Base-by-base conservation (phyloP, 1,140 invertebrate species). In the Eriocheir sinensis region DNA sequence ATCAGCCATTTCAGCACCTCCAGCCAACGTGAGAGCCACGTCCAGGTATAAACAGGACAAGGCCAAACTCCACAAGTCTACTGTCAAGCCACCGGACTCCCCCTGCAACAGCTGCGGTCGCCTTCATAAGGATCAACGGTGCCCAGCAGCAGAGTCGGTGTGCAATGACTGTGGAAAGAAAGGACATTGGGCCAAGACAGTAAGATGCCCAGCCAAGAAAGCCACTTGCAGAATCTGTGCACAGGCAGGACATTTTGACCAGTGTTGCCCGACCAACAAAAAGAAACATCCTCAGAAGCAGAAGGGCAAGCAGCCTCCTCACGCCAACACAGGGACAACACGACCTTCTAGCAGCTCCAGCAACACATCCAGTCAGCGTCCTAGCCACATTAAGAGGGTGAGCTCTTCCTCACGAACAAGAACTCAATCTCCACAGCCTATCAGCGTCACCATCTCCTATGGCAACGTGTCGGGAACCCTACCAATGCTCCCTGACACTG, bases 101-200 rank as follows among this genome's bases (percentile, higher is more conserved):
- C n/a, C n/a, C n/a, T n/a, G n/a, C n/a, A n/a, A n/a, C n/a, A n/a
- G n/a, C n/a, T n/a, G n/a, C n/a, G n/a, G n/a, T n/a, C n/a, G n/a
- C n/a, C n/a, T n/a, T n/a, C n/a, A n/a, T n/a, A n/a, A n/a, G n/a
- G n/a, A n/a, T n/a, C 8, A 85, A 3, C 30, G 15, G 21, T 85
- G 81, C 81, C 38, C 38, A 85, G 15, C 81, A 4, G 6, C 81
- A 85, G 81, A 85, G 81, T 85, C 81, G 21, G 32, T 85, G 38
- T 85, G 30, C 38, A 15, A 85, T 40, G n/a, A n/a, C n/a, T n/a
- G n/a, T n/a, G n/a, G n/a, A n/a, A n/a, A n/a, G n/a, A n/a, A n/a
- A n/a, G n/a, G n/a, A n/a, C n/a, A n/a, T n/a, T n/a, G n/a, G n/a
- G 17, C 38, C 9, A 40, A 40, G n/a, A n/a, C n/a, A n/a, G n/a